These are phyloP conservation scores for Vanessa tameamea DNA, from an alignment of 1,140 invertebrate species.

Conservation along the genomic window DNA sequence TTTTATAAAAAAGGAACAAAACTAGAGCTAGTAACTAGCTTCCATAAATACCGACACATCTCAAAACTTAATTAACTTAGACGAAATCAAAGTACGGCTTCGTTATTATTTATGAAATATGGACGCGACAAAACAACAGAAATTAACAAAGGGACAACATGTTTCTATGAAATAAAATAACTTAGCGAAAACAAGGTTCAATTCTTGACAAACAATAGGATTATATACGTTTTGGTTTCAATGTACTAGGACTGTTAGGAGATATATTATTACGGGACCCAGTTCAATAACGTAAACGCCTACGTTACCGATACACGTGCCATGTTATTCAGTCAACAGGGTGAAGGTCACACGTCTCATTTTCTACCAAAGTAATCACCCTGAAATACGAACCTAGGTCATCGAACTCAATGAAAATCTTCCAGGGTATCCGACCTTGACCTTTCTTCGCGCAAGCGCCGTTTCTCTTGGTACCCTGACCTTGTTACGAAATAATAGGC, in stretches of 20 bases:
- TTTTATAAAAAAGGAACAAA: too few species aligned
- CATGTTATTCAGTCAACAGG: constrained; percentile 57
- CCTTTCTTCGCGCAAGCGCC: constrained; percentile 75
- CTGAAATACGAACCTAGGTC: constrained; percentile 68
- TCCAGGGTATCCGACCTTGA: constrained; percentile 75
- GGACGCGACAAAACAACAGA: neutral
- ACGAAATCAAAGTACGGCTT: neutral
- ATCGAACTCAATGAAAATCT: constrained; percentile 73
- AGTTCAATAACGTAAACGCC: constrained; percentile 59
- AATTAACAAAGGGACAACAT: constrained; percentile 1
- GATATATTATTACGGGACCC: constrained; percentile 39
- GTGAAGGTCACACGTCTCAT: constrained; percentile 66
- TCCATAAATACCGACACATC: too few species aligned
- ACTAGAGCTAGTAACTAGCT: too few species aligned
- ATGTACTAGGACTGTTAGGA: constrained; percentile 7
- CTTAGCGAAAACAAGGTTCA: neutral
- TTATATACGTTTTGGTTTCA: constrained; percentile 11
- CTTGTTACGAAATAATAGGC: constrained; percentile 63
- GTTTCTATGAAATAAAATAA: neutral
- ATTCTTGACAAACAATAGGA: constrained; percentile 12
- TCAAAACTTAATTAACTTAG: neutral
- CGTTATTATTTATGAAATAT: neutral
- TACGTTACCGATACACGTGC: constrained; percentile 68
- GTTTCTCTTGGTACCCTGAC: constrained; percentile 68
- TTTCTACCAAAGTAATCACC: constrained; percentile 59